phyloP scores from a whole-genome alignment of 1,140 invertebrate species.

The Euglossa dilemma region DNA sequence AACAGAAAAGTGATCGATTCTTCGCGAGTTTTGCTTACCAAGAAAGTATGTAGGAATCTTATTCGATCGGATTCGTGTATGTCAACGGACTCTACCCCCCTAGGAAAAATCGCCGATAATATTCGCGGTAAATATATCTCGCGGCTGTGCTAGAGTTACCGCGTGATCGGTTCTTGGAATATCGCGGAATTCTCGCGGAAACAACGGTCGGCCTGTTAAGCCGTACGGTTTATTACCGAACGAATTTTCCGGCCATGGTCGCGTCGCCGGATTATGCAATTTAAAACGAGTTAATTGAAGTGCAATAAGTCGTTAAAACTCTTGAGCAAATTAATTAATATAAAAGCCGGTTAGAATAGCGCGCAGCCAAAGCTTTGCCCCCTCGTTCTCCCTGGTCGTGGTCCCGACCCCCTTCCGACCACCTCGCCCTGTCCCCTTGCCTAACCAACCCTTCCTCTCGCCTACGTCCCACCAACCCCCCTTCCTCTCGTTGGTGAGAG shows the following conservation, averaged over 20 bases:
- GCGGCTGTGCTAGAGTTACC: too few species aligned
- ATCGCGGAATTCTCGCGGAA: too few species aligned
- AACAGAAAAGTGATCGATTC: too few species aligned
- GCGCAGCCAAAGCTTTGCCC: constrained; percentile 28
- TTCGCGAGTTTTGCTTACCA: too few species aligned
- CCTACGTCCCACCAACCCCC: neutral
- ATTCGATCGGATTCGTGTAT: too few species aligned
- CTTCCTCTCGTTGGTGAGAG: constrained; percentile 7
- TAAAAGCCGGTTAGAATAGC: constrained; percentile 71
- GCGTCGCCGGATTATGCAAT: constrained; percentile 68
- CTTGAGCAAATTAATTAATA: constrained; percentile 79
- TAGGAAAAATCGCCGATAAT: too few species aligned
- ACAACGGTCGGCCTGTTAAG: neutral
- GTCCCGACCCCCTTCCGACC: neutral
- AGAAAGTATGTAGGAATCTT: too few species aligned
- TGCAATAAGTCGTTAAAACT: constrained; percentile 80
- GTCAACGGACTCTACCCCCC: too few species aligned
- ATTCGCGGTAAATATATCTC: too few species aligned
- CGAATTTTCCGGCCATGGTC: constrained; percentile 32
- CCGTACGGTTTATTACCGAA: constrained; percentile 49
- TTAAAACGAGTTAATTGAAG: constrained; percentile 79
- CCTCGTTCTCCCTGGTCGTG: neutral
- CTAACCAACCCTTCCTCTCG: constrained; percentile 27
- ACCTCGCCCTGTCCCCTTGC: neutral
- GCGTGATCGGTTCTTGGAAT: neutral